A percentile compares a stretch with the other conserved stretches of the same genome.
phyloP scores from a whole-genome alignment of 2,113 vertebrate species.

The Trogon melanurus region DNA sequence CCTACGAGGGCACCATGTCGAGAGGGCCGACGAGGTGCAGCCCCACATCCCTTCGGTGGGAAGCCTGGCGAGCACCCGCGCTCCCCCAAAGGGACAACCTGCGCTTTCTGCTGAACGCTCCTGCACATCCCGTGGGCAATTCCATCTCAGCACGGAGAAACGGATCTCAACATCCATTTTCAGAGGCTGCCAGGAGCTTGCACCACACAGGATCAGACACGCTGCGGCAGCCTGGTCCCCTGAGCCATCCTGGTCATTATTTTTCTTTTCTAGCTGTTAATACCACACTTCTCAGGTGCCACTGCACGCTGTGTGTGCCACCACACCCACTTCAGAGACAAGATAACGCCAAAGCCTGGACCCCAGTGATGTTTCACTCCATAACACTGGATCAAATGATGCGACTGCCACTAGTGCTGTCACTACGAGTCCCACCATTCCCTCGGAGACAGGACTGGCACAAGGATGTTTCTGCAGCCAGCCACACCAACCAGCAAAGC shows the following conservation, averaged over 20 bases:
- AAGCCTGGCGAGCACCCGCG: fast-evolving
- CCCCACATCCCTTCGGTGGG: neutral
- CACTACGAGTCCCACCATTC: fast-evolving
- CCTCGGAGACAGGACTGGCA: neutral
- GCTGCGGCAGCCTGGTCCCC: neutral
- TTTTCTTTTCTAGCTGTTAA: neutral
- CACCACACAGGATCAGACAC: neutral
- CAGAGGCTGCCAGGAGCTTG: neutral
- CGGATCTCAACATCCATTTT: fast-evolving
- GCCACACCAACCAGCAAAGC: neutral
- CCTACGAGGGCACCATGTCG: fast-evolving
- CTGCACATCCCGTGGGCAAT: neutral
- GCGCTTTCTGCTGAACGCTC: fast-evolving
- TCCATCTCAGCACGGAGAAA: neutral
- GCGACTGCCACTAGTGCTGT: fast-evolving
- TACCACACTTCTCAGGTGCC: neutral
- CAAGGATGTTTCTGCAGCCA: neutral
- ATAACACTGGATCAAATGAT: fast-evolving
- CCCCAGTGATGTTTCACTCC: fast-evolving
- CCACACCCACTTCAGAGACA: no score
- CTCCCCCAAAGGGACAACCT: neutral
- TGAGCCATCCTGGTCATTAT: neutral
- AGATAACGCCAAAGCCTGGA: fast-evolving
- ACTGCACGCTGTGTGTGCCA: fast-evolving
- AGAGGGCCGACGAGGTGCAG: neutral